A percentile compares a stretch with the other conserved stretches of the same genome.
These are phyloP conservation scores for Argyra leucocephala DNA, from an alignment of 2,888 invertebrate genomes.

Conservation along the genomic window DNA sequence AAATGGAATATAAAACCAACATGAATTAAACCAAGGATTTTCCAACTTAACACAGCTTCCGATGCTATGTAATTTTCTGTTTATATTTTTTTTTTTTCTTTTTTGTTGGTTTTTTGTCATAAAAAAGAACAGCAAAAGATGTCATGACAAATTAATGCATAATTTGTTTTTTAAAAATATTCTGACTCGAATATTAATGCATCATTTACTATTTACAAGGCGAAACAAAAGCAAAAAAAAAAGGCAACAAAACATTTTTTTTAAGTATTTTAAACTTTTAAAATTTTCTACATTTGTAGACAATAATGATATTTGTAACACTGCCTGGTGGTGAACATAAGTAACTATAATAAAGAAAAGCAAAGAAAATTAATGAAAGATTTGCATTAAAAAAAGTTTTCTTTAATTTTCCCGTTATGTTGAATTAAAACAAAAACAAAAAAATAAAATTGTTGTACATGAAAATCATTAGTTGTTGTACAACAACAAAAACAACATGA, in stretches of 20 bases:
- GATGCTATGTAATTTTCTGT: too few relatives aligned
- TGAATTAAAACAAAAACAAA: too few relatives aligned
- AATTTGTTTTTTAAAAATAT: conserved; percentile 6
- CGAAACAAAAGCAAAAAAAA: not conserved
- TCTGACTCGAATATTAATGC: not conserved
- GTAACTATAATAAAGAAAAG: not conserved
- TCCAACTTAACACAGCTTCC: too few relatives aligned
- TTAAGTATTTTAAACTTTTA: not conserved
- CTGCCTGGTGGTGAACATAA: not conserved
- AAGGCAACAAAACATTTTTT: not conserved
- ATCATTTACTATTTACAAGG: not conserved
- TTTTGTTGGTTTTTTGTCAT: too few relatives aligned
- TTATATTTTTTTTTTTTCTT: too few relatives aligned
- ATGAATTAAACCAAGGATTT: too few relatives aligned
- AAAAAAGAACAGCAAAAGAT: not conserved
- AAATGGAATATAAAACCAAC: too few relatives aligned
- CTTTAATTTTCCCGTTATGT: too few relatives aligned
- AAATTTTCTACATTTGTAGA: not conserved
- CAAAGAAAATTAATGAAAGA: not conserved
- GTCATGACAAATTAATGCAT: conserved; percentile 10
- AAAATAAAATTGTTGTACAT: too few relatives aligned
- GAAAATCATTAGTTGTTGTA: too few relatives aligned
- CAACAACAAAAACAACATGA: too few relatives aligned
- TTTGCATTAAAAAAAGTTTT: not conserved
- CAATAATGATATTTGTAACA: conserved; percentile 1